A percentile compares a stretch with the other conserved stretches of the same genome.
Evolutionary conservation across 2,797 vertebrate genomes (phyloP).

Genomic region (Anomalospiza imberbis): DNA sequence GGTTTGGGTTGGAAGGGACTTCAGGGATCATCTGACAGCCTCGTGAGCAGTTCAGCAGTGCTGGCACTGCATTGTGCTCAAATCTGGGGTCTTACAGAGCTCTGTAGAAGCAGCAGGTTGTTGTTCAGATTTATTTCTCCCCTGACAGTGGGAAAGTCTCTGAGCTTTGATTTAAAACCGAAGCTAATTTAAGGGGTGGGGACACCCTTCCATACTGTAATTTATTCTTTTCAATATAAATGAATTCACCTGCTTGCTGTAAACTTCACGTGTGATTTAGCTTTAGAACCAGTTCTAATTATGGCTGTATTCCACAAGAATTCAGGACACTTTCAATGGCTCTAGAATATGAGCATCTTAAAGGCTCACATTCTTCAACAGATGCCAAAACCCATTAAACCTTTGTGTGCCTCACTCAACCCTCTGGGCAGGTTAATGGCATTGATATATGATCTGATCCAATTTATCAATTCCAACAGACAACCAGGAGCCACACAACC

Average conservation of each 20-base stretch:
- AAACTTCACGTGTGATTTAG: not conserved
- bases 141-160: not conserved
- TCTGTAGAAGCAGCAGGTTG: not conserved
- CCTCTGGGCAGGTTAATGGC: not conserved
- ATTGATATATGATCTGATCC: not conserved
- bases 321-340: not conserved
- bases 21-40: not conserved
- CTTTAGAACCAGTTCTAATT: not conserved
- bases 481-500: not conserved
- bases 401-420: not conserved
- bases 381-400: not conserved
- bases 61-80: not conserved
- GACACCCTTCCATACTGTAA: not conserved
- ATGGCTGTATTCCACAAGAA: not conserved
- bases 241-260: not conserved
- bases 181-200: not conserved
- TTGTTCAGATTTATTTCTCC: not conserved
- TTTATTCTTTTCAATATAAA: not conserved
- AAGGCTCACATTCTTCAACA: not conserved
- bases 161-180: not conserved
- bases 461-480: not conserved
- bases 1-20: not conserved
- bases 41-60: not conserved
- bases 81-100: not conserved
- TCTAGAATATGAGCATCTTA: not conserved